Base-by-base conservation (phyloP, 2,797 vertebrate species). In the Myotis planiceps region DNA sequence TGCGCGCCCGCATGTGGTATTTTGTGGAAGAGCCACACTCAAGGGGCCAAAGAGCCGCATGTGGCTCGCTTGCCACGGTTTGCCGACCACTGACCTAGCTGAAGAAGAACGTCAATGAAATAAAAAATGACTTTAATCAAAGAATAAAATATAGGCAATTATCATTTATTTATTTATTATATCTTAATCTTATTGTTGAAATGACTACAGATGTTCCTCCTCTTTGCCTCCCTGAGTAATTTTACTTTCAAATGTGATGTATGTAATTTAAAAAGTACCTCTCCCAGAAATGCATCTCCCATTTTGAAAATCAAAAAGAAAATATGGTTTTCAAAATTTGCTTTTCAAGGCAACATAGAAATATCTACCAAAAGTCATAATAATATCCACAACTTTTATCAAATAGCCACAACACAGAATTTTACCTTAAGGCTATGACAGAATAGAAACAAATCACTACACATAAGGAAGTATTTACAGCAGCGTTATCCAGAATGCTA, bases 21-120 rank as follows among this genome's bases (percentile, higher is more conserved):
- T n/a, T n/a, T n/a, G n/a, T n/a, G n/a, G 16, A 94, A 91, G 39
- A 94, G 39, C 39, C 39, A 39, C 39, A 39, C 39, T 39, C 39
- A 39, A 39, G 39, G 39, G 39, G 39, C 7, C 39, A 39, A 39
- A 39, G 39, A 7, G 6, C 39, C 39, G 39, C 39, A 39, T 39
- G 39, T 39, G 39, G 39, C 39, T 39, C 39, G 6, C 39, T 6
- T 6, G 39, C 39, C 39, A 39, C 39, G 39, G 39, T 39, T 39
- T 39, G 39, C 39, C 39, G 1, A 39, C 39, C 39, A 39, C 39
- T 39, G 39, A 78, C n/a, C 37, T 51, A 88, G 27, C 66, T 82
- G 21, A 94, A 91, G 39, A 94, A 91, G 23, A 96, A 79, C 47
- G n/a, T 84, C 25, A 92, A 66, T 0, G 83, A 18, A 94, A 92